These are phyloP conservation scores for Atrichornis clamosus DNA, from an alignment of 2,113 vertebrate genomes.

Conservation along the genomic window DNA sequence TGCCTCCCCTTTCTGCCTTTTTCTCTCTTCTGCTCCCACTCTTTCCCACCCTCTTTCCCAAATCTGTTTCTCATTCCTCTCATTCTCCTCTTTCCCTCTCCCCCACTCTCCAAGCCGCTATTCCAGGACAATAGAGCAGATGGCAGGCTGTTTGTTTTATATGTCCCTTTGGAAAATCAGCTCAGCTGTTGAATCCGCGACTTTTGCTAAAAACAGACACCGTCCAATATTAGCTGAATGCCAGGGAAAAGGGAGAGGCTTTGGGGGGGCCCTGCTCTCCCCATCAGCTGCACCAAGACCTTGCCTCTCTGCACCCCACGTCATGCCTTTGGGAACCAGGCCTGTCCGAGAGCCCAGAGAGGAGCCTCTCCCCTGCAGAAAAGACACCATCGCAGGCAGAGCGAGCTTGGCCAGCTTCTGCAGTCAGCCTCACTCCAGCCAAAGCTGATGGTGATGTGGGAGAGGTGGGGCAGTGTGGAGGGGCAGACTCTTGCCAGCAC, in stretches of 20 bases:
- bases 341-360: background rate
- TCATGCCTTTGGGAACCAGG: background rate
- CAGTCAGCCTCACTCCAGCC: background rate
- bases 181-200: constrained; percentile 57
- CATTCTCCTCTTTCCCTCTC: constrained; percentile 28
- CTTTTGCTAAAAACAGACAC: constrained; percentile 69
- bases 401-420: background rate
- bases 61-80: background rate
- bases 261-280: background rate
- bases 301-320: background rate
- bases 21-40: background rate
- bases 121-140: constrained; percentile 77
- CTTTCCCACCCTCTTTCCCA: background rate
- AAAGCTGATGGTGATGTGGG: background rate
- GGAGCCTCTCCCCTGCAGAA: background rate
- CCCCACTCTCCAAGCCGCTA: constrained; percentile 28
- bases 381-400: background rate
- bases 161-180: constrained; percentile 66
- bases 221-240: constrained; percentile 1
- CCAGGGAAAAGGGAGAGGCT: background rate
- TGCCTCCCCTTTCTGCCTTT: background rate
- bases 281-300: background rate
- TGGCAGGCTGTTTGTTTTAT: constrained; percentile 67
- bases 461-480: background rate
- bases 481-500: background rate